phyloP scores from a whole-genome alignment of 2,113 vertebrate species.

The Manacus vitellinus region DNA sequence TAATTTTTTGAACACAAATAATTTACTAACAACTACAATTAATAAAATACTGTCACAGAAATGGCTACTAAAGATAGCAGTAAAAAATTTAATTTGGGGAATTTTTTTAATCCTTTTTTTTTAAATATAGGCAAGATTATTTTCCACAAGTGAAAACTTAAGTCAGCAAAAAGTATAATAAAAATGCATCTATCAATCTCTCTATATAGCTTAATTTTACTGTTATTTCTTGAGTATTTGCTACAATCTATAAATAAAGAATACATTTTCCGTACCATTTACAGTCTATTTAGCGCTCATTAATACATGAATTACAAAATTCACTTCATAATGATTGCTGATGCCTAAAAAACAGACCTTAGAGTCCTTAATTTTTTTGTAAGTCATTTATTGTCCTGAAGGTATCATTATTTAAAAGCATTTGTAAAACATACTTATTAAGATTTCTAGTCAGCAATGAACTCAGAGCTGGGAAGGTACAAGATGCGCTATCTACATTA shows the following conservation, averaged over 20 bases:
- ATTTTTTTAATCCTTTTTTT: background rate
- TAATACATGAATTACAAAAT: background rate
- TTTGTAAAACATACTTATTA: background rate
- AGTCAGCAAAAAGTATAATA: background rate
- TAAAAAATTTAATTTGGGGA: background rate
- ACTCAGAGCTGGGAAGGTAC: background rate
- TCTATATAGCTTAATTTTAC: background rate
- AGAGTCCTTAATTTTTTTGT: background rate
- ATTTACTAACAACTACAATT: background rate
- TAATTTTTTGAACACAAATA: background rate
- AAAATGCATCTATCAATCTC: background rate
- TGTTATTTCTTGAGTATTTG: background rate
- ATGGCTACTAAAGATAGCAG: background rate
- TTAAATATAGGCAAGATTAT: background rate
- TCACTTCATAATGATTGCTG: background rate
- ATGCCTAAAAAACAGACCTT: background rate
- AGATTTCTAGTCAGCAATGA: background rate
- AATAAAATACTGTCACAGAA: background rate
- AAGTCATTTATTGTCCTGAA: constrained; percentile 5
- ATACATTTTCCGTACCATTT: background rate
- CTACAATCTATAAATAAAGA: background rate
- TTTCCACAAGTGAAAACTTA: background rate
- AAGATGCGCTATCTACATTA: background rate
- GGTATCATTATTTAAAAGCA: constrained; percentile 7
- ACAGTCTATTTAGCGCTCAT: background rate